These are phyloP conservation scores for Benthosema pterotum DNA, from an alignment of 2,797 vertebrate species.

Conservation along the genomic window DNA sequence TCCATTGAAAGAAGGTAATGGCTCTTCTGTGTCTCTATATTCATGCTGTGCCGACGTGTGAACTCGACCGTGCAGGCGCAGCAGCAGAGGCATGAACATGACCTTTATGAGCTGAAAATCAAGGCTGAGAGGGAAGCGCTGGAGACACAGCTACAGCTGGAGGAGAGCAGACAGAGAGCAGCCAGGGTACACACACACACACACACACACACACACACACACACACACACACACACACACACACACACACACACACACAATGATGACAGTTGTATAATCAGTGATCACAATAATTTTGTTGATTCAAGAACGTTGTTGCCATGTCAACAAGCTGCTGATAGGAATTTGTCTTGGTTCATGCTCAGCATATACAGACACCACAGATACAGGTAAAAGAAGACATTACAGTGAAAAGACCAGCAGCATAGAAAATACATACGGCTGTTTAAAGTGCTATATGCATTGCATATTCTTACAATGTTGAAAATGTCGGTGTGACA, in stretches of 20 bases:
- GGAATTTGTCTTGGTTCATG: too few species aligned
- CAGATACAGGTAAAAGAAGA: too few species aligned
- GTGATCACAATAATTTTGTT: too few species aligned
- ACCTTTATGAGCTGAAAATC: slow-evolving; percentile 89
- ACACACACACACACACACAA: slow-evolving; percentile 6
- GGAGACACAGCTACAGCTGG: slow-evolving; percentile 87
- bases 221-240: not conserved
- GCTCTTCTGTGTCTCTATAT: slow-evolving; percentile 18
- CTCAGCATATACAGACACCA: too few species aligned
- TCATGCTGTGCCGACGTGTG: slow-evolving; percentile 19
- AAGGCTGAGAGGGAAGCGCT: slow-evolving; percentile 92
- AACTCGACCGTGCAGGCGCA: slow-evolving; percentile 82
- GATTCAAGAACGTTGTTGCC: too few species aligned
- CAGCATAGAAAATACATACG: too few species aligned
- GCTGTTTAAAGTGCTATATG: too few species aligned
- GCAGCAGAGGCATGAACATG: slow-evolving; percentile 90
- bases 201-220: slow-evolving; percentile 12
- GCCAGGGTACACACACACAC: slow-evolving; percentile 83
- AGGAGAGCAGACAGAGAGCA: slow-evolving; percentile 88
- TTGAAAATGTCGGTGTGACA: too few species aligned
- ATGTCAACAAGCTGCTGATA: too few species aligned
- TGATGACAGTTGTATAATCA: too few species aligned
- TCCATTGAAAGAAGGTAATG: slow-evolving; percentile 5
- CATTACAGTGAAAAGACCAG: too few species aligned
- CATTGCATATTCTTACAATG: too few species aligned